These are phyloP conservation scores for Danionella dracula DNA, from an alignment of 2,797 vertebrate species.

Conservation along the genomic window DNA sequence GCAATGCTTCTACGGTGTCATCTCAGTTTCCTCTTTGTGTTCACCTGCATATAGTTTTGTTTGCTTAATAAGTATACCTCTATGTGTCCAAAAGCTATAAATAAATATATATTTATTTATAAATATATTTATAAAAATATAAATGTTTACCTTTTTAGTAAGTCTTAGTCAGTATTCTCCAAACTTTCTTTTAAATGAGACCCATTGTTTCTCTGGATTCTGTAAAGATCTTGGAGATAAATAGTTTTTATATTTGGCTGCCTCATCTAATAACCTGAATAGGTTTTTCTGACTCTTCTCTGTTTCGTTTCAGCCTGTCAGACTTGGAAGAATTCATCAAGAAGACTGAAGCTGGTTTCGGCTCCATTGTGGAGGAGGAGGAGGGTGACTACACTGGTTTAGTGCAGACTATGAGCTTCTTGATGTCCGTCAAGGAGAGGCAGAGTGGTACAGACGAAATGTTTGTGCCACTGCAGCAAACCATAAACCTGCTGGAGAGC, in stretches of 20 bases:
- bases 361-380: constrained; percentile 69
- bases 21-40: no score
- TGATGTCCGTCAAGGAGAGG: constrained; percentile 84
- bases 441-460: constrained; percentile 77
- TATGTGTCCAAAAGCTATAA: no score
- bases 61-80: no score
- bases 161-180: no score
- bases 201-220: no score
- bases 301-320: constrained; percentile 68
- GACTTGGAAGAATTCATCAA: constrained; percentile 81
- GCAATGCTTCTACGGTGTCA: no score
- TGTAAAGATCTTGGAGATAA: no score
- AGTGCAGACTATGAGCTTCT: constrained; percentile 82
- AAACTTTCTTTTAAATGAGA: no score
- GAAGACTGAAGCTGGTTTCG: constrained; percentile 65
- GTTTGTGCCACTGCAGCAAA: constrained; percentile 90
- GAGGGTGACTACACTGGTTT: constrained; percentile 78
- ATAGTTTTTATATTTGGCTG: background rate
- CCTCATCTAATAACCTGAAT: background rate
- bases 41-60: no score
- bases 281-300: background rate
- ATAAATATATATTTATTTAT: no score
- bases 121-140: no score
- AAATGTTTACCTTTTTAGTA: no score
- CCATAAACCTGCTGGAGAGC: constrained; percentile 78